Conservation (phyloP, 92 coral and sea anemone species). For the Porites evermanni region DNA sequence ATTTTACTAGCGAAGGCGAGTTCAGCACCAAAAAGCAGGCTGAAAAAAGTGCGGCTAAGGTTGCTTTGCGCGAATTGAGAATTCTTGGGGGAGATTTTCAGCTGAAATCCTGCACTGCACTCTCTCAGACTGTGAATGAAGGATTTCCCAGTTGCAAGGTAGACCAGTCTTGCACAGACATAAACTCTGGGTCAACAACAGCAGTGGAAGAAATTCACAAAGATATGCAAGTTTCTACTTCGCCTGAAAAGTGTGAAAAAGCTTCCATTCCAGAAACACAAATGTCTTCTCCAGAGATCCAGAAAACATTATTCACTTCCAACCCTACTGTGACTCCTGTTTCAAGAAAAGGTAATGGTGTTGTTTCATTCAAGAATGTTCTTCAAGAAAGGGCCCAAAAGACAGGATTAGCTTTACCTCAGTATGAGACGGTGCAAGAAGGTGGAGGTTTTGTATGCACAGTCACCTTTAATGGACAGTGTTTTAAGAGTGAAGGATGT, state of each 20-base stretch:
- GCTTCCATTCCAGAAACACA: not conserved
- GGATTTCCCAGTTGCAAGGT: not conserved
- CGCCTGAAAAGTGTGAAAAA: not conserved
- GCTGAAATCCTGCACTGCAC: not conserved
- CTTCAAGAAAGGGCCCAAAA: slow-evolving; percentile 85
- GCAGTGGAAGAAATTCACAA: not conserved
- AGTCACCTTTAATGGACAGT: slow-evolving; percentile 70
- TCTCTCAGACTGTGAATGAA: not conserved
- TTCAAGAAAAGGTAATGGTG: not conserved
- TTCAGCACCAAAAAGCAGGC: slow-evolving; percentile 79
- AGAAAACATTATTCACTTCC: not conserved
- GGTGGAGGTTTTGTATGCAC: slow-evolving; percentile 62
- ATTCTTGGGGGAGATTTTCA: not conserved
- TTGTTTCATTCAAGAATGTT: slow-evolving; percentile 62
- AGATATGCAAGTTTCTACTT: not conserved
- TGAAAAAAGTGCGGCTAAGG: slow-evolving; percentile 78
- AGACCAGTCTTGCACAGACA: not conserved
- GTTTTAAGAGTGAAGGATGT: slow-evolving; percentile 60
- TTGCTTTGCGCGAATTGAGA: slow-evolving; percentile 53
- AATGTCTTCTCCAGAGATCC: slow-evolving; percentile 12
- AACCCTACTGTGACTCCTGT: not conserved
- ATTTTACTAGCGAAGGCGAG: slow-evolving; percentile 50
- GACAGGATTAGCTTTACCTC: slow-evolving; percentile 57
- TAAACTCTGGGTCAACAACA: not conserved
- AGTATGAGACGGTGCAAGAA: slow-evolving; percentile 39